These are phyloP conservation scores for Osmerus mordax DNA, from an alignment of 2,113 vertebrate genomes.

Conservation along the genomic window DNA sequence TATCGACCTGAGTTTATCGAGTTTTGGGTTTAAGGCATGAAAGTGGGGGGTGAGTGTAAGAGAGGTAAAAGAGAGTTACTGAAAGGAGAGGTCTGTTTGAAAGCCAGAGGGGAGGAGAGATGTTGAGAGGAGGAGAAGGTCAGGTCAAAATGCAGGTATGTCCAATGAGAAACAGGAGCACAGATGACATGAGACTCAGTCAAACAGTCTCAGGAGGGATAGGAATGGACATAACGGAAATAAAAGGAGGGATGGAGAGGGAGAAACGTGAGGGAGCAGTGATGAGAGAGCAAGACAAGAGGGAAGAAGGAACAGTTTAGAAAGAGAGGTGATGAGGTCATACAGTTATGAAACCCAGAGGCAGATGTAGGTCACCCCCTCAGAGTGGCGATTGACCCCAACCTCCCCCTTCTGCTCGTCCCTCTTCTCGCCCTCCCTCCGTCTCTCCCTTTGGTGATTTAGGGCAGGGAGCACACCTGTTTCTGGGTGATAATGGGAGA, in stretches of 20 bases:
- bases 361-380: constrained; percentile 36
- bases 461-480: constrained; percentile 37
- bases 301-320: not conserved
- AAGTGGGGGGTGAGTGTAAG: not conserved
- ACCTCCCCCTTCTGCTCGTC: constrained; percentile 11
- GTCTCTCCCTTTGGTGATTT: constrained; percentile 17
- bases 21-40: not conserved
- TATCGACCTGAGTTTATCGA: not conserved
- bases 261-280: not conserved
- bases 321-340: constrained; percentile 41
- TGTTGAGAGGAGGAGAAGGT: constrained; percentile 27
- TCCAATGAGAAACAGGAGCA: constrained; percentile 1
- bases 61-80: not conserved
- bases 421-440: not conserved
- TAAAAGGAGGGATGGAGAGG: not conserved
- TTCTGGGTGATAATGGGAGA: constrained; percentile 36
- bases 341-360: constrained; percentile 31
- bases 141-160: not conserved
- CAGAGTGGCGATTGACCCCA: not conserved
- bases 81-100: not conserved
- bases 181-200: not conserved
- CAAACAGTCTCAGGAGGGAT: not conserved
- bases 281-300: not conserved
- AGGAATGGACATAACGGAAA: not conserved
- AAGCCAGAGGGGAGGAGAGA: not conserved